Conservation (phyloP, 2,888 invertebrate genomes). For the Stenchaetothrips biformis region DNA sequence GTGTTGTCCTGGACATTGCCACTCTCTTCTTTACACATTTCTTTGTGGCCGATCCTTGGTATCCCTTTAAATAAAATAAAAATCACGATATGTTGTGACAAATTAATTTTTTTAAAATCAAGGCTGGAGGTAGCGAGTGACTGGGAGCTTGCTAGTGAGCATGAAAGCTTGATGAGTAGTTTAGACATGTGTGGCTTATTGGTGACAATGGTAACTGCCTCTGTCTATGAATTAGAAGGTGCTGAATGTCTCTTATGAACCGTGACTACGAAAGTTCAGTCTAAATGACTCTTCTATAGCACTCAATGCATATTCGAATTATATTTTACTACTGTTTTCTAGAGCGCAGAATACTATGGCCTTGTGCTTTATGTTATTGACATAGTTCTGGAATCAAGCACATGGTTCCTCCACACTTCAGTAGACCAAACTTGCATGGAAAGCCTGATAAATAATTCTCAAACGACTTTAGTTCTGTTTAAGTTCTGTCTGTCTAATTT, state of each 20-base stretch:
- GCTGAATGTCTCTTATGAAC: neutral
- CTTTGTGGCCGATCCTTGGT: neutral
- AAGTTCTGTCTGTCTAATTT: neutral
- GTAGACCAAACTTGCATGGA: too few relatives aligned
- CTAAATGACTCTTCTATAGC: too few relatives aligned
- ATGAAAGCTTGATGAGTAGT: conserved; percentile 12
- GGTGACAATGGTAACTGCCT: neutral
- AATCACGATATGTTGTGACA: neutral
- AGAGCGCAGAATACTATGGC: too few relatives aligned
- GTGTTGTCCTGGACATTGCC: conserved; percentile 17
- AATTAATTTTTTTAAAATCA: neutral
- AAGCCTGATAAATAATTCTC: too few relatives aligned
- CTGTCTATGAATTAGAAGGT: too few relatives aligned
- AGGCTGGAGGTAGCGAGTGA: conserved; percentile 20
- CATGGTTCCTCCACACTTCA: too few relatives aligned
- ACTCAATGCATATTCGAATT: too few relatives aligned
- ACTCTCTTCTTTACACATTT: conserved; percentile 4
- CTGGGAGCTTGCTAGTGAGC: conserved; percentile 22
- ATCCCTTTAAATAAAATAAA: neutral
- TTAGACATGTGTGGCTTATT: neutral
- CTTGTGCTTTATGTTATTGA: too few relatives aligned
- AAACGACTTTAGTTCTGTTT: too few relatives aligned
- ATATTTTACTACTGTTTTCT: too few relatives aligned
- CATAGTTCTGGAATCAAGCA: too few relatives aligned
- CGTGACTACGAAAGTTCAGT: too few relatives aligned